Conservation (phyloP, 2,888 invertebrate genomes). For the Junonia oenone region DNA sequence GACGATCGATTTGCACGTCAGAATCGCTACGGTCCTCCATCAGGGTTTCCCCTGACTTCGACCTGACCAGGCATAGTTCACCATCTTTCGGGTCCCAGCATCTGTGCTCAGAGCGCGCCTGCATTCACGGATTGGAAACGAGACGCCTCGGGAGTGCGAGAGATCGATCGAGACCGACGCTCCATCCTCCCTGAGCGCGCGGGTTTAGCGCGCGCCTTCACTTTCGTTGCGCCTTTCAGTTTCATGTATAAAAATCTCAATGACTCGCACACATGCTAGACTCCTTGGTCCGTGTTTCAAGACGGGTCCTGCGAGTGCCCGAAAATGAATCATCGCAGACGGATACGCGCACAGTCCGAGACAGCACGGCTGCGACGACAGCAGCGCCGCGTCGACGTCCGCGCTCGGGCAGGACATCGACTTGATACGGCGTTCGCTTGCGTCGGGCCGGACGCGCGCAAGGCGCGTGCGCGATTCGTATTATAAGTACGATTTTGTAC, state of each 20-base stretch:
- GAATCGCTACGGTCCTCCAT: constrained; percentile 85
- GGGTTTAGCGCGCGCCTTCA: constrained; percentile 54
- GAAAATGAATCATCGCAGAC: too few relatives aligned
- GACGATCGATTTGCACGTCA: constrained; percentile 32
- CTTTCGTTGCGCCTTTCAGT: constrained; percentile 84
- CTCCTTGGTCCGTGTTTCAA: constrained; percentile 72
- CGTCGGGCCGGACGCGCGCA: constrained; percentile 46
- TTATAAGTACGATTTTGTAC: constrained; percentile 3
- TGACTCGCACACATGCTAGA: constrained; percentile 83
- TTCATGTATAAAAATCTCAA: constrained; percentile 67
- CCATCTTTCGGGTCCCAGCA: constrained; percentile 86
- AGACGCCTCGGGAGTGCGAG: constrained; percentile 81
- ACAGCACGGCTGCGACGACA: constrained; percentile 42
- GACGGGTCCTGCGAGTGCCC: constrained; percentile 81
- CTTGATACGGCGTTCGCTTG: constrained; percentile 37
- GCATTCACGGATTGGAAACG: constrained; percentile 58
- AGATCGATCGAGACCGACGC: constrained; percentile 49
- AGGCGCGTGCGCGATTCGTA: constrained; percentile 39
- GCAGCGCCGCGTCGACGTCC: constrained; percentile 40
- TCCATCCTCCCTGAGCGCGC: constrained; percentile 65
- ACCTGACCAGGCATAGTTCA: constrained; percentile 86
- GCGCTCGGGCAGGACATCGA: constrained; percentile 44
- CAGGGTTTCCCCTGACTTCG: constrained; percentile 84
- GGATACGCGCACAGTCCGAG: constrained; percentile 30
- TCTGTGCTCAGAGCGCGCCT: constrained; percentile 82